Evolutionary conservation across 1,140 invertebrate genomes (phyloP), one percentile per base, ranked within the genome.

Genomic region (Diachasma alloeum): DNA sequence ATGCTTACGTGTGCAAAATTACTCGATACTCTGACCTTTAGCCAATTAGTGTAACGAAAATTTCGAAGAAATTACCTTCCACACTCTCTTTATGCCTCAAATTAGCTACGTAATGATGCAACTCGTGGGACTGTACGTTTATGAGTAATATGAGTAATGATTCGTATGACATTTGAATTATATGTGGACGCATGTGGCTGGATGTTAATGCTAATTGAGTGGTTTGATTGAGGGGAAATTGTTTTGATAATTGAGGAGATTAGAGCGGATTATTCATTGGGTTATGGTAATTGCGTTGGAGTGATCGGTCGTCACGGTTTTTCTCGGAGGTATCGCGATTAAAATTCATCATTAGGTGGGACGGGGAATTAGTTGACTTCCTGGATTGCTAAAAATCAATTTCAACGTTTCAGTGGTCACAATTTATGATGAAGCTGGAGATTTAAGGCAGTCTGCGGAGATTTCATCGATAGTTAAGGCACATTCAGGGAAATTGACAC

Each of bases 21-120:
- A 63, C 59, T 63, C 59, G 59, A 26, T 56, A 17, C 59, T 63
- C 24, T 63, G 59, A 63, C 59, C 59, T 26, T 26, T 26, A 24
- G 59, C 59, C 59, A 63, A 63, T 63, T 63, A 63, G 22, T 63
- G 59, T 26, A 63, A n/a, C 59, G 4, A 63, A 63, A 63, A 63
- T 63, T 63, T 63, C 15, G 19, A 9, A 42, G 59, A 63, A 63
- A 63, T 26, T 63, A 63, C 59, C 19, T 26, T 63, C 19, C 59
- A 63, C 59, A 63, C 59, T 63, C 24, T 26, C 59, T 26, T 63
- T 19, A 59, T 59, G 22, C 24, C 10, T 31, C 59, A 63, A 63
- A 63, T 63, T 63, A 63, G 59, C 59, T 26, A 4, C 13, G 9
- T 63, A 63, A 63, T 63, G 4, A 63, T 26, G 11, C 9, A 63